phyloP scores from a whole-genome alignment of 2,888 invertebrate species.

The Troides aeacus region DNA sequence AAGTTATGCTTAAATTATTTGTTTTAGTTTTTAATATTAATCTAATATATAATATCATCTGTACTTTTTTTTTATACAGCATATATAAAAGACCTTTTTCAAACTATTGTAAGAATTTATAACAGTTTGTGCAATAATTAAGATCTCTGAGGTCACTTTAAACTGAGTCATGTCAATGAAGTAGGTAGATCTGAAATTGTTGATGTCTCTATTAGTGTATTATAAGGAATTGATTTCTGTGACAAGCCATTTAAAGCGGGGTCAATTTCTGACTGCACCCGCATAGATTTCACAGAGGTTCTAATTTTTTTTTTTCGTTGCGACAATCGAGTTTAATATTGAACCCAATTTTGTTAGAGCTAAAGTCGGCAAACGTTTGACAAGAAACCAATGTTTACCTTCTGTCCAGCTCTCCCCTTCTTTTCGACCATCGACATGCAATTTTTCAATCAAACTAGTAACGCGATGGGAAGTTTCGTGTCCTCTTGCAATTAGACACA shows the following conservation, averaged over 20 bases:
- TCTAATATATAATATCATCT: not conserved
- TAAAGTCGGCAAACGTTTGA: slow-evolving; percentile 40
- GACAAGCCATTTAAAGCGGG: slow-evolving; percentile 41
- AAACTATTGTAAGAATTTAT: slow-evolving; percentile 9
- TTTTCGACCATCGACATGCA: slow-evolving; percentile 62
- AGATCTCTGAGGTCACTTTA: slow-evolving; percentile 19
- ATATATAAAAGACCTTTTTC: not conserved
- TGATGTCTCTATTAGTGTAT: slow-evolving; percentile 7
- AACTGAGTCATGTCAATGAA: slow-evolving; percentile 13
- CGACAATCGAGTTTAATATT: slow-evolving; percentile 37
- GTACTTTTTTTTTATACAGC: no score
- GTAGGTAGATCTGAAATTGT: slow-evolving; percentile 9
- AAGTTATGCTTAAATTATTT: not conserved
- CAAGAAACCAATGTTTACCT: slow-evolving; percentile 30
- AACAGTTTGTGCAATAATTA: slow-evolving; percentile 23
- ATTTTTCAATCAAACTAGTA: slow-evolving; percentile 69
- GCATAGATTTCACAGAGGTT: slow-evolving; percentile 46
- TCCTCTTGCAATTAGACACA: slow-evolving; percentile 38
- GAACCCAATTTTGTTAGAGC: slow-evolving; percentile 37
- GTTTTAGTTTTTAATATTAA: not conserved
- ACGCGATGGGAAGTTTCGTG: slow-evolving; percentile 38
- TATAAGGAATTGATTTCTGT: slow-evolving; percentile 36
- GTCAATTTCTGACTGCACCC: slow-evolving; percentile 60
- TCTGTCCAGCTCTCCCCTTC: slow-evolving; percentile 47
- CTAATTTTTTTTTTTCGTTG: slow-evolving; percentile 32